These are phyloP conservation scores for Aurelia coerulea DNA, from an alignment of 30 jellyfish, hydroid and myxozoan genomes.

Conservation along the genomic window DNA sequence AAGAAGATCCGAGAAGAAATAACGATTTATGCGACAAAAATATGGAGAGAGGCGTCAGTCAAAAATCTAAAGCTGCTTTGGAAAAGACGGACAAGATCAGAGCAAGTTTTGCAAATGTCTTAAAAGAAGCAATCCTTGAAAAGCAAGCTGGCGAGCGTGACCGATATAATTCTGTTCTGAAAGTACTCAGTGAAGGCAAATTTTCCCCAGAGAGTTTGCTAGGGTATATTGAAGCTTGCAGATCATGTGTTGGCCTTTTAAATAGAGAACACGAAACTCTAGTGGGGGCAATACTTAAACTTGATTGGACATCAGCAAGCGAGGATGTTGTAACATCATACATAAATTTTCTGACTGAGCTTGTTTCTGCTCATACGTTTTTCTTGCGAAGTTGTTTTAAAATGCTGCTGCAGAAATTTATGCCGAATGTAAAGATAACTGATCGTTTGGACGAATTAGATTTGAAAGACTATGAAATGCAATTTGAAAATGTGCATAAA, in stretches of 20 bases:
- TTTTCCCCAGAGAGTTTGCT: slow-evolving; percentile 3
- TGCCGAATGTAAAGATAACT: slow-evolving; percentile 15
- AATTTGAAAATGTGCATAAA: slow-evolving; percentile 42
- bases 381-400: slow-evolving; percentile 47
- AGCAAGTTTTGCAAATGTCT: background rate
- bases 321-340: slow-evolving; percentile 19
- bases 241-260: slow-evolving; percentile 40
- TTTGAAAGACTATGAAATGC: slow-evolving; percentile 5
- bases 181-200: slow-evolving; percentile 18
- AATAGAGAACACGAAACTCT: slow-evolving; percentile 52
- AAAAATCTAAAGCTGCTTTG: no score
- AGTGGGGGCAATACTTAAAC: slow-evolving; percentile 53
- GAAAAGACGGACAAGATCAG: no score
- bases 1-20: no score
- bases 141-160: slow-evolving; percentile 37
- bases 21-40: no score
- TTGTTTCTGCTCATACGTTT: slow-evolving; percentile 64
- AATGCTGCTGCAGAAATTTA: slow-evolving; percentile 51
- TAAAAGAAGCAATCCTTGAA: slow-evolving; percentile 38
- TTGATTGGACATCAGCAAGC: slow-evolving; percentile 36
- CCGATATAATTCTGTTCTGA: slow-evolving; percentile 27
- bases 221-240: slow-evolving; percentile 45
- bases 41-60: no score
- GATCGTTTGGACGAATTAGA: background rate
- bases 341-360: slow-evolving; percentile 47